Percentiles rank a stretch among this genome's conserved stretches.
Conservation (phyloP, 2,113 vertebrate genomes). For the Phalacrocorax brasilianus region DNA sequence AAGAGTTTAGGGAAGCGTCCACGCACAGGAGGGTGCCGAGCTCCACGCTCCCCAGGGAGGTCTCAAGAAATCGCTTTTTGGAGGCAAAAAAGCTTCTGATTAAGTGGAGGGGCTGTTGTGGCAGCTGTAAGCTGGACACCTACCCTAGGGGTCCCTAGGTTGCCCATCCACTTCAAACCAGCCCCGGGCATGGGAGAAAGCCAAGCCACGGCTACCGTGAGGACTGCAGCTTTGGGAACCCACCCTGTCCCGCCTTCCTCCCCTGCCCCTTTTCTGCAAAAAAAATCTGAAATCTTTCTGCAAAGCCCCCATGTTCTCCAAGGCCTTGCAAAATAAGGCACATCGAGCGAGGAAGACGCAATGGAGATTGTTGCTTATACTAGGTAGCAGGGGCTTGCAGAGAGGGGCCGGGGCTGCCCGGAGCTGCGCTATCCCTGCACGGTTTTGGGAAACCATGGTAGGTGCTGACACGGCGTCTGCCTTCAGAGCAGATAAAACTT, state of each 20-base stretch:
- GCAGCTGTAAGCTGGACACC: not conserved
- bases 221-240: not conserved
- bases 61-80: not conserved
- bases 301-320: not conserved
- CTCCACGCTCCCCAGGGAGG: accelerated
- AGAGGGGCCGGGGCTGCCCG: too few relatives aligned
- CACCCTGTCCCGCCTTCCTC: not conserved
- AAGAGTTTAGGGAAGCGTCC: not conserved
- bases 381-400: not conserved
- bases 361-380: not conserved
- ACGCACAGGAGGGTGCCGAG: accelerated
- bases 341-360: not conserved
- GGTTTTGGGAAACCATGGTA: accelerated
- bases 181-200: accelerated
- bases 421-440: not conserved
- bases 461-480: not conserved
- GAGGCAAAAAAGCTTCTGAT: not conserved
- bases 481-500: not conserved
- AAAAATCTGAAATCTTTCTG: not conserved
- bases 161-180: not conserved
- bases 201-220: not conserved
- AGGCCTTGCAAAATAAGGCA: not conserved
- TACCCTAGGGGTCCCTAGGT: not conserved
- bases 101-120: not conserved
- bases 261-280: not conserved